Percentiles rank a stretch among this genome's conserved stretches.
These are phyloP conservation scores for Teinopalpus imperialis DNA, from an alignment of 2,888 invertebrate species.

Conservation along the genomic window DNA sequence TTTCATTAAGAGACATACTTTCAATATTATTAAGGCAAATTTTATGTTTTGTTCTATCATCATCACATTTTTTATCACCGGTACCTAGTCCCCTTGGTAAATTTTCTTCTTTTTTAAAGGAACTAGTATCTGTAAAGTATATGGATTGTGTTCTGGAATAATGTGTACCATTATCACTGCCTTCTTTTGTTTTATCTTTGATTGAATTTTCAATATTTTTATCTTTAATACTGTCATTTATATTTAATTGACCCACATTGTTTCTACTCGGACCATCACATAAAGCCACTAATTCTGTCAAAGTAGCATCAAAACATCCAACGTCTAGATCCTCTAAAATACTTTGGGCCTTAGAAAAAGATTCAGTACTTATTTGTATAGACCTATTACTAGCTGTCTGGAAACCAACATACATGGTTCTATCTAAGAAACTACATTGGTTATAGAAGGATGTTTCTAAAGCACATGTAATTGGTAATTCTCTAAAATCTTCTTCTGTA, in stretches of 20 bases:
- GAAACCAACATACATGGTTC: slow-evolving; percentile 67
- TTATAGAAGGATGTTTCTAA: slow-evolving; percentile 56
- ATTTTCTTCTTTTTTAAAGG: slow-evolving; percentile 5
- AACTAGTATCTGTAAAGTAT: background rate
- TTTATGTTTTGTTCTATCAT: slow-evolving; percentile 16
- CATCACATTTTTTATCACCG: slow-evolving; percentile 5
- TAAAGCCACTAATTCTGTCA: slow-evolving; percentile 47
- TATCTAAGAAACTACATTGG: slow-evolving; percentile 47
- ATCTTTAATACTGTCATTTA: background rate
- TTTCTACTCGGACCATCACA: slow-evolving; percentile 32
- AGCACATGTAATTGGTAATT: slow-evolving; percentile 60
- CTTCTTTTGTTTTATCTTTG: background rate
- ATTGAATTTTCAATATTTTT: background rate
- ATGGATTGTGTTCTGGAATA: background rate
- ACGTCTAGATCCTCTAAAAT: slow-evolving; percentile 42
- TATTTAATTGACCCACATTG: background rate
- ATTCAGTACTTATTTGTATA: slow-evolving; percentile 55
- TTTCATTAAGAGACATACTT: too few species aligned
- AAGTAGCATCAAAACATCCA: slow-evolving; percentile 33
- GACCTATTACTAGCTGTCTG: slow-evolving; percentile 69
- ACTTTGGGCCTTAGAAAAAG: slow-evolving; percentile 56
- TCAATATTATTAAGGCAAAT: slow-evolving; percentile 4
- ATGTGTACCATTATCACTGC: background rate
- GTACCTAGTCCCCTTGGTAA: background rate
- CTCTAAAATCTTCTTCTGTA: slow-evolving; percentile 40